Percentiles rank a stretch among this genome's conserved stretches.
Evolutionary conservation across 2,113 vertebrate genomes (phyloP).

Genomic region (Plecotus auritus): DNA sequence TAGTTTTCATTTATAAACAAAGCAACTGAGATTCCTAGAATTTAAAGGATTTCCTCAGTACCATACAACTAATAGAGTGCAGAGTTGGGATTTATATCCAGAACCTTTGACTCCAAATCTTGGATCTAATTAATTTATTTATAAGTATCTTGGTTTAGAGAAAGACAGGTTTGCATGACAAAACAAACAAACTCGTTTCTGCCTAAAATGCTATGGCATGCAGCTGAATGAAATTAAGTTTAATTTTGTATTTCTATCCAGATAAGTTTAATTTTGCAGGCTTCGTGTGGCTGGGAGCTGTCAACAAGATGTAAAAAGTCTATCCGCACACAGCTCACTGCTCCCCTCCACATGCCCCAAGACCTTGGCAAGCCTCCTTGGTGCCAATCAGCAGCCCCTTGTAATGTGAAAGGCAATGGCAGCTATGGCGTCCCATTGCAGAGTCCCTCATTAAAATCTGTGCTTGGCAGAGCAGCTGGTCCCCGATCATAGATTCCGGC

Average conservation of each 20-base stretch:
- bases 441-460: conserved; percentile 59
- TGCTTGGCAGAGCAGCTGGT: conserved; percentile 18
- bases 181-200: not conserved
- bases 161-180: conserved; percentile 2
- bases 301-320: conserved; percentile 10
- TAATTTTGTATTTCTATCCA: conserved; percentile 41
- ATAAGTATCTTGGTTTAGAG: conserved; percentile 20
- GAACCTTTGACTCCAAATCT: not conserved
- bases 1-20: not conserved
- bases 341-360: not conserved
- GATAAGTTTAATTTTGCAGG: conserved; percentile 42
- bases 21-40: not conserved
- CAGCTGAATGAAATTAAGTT: conserved; percentile 38
- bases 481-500: conserved; percentile 50
- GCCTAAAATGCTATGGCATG: not conserved
- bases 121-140: not conserved
- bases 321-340: not conserved
- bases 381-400: conserved; percentile 38
- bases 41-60: not conserved
- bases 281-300: not conserved
- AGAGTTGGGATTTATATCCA: not conserved
- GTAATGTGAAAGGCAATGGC: not conserved
- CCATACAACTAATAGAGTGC: not conserved
- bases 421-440: not conserved
- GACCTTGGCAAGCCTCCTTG: conserved; percentile 33